Base-by-base conservation (phyloP, 2,113 vertebrate species). In the Corynorhinus townsendii region DNA sequence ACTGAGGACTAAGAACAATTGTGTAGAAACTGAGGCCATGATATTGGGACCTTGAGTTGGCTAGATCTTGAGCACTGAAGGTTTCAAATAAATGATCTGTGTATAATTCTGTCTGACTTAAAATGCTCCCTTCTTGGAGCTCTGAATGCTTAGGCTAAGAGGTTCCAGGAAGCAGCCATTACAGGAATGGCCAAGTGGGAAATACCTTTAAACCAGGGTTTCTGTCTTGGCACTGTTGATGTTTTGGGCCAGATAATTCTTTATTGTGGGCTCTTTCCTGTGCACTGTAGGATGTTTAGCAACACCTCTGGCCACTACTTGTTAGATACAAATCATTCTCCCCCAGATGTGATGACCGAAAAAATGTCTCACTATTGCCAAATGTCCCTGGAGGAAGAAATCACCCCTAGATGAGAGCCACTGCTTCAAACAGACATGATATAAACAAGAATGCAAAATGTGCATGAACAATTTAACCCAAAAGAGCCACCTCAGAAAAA, bases 21-120 rank as follows among this genome's bases (percentile, higher is more conserved):
- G 91, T 20, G 95, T 95, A 69, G 93, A 1, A 2, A 92, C 8
- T 71, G 98, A 97, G 96, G 97, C 97, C 99, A 99, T 99, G 98
- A 96, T 99, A 97, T 84, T 83, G 82, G 94, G 95, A 96, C 90
- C 86, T 87, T 87, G 66, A 76, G 52, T 49, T 62, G 49, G 24
- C 66, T 90, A 75, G 47, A 73, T 82, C 81, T 90, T 33, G 52
- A 91, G 40, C 71, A 40, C 73, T 68, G 89, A 87, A 52, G 40
- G 30, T 86, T 83, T 83, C 93, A 52, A 87, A 64, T 20, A 75
- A 89, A 71, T 0, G 6, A 16, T 64, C 2, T 68, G 35, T 45
- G 12, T 22, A 40, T 54, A 89, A 73, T 49, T 85, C 54, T 93
- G n/a, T 73, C 52, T 56, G 75, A 84, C 10, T 77, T 64, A 56